Percentiles rank a stretch among this genome's conserved stretches.
Conservation (phyloP, 1,140 invertebrate species). For the Diuraphis noxia region DNA sequence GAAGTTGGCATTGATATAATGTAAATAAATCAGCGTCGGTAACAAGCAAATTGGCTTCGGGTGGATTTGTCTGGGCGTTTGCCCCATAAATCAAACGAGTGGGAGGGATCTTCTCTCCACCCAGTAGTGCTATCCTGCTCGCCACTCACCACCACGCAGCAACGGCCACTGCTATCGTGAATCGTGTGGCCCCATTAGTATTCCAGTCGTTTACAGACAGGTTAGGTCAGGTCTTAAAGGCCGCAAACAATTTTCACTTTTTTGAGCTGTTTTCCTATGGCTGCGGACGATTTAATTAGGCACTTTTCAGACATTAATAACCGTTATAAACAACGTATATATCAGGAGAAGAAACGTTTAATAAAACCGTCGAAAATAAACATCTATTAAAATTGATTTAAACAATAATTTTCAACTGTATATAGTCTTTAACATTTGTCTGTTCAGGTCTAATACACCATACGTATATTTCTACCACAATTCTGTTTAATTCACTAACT, state of each 20-base stretch:
- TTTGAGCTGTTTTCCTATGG: neutral
- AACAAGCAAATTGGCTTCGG: constrained; percentile 32
- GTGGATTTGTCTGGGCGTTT: constrained; percentile 14
- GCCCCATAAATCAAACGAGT: constrained; percentile 14
- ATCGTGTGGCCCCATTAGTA: neutral
- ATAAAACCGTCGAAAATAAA: neutral
- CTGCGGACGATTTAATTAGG: neutral
- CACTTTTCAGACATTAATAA: neutral
- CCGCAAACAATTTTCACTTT: constrained; percentile 25
- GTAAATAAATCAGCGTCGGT: constrained; percentile 51
- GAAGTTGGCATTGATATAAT: constrained; percentile 38
- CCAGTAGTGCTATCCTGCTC: neutral
- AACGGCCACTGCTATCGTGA: neutral
- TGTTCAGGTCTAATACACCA: too few species aligned
- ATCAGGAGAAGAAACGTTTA: neutral
- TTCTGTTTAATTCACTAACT: too few species aligned
- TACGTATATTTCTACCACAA: too few species aligned
- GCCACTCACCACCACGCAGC: neutral
- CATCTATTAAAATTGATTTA: neutral
- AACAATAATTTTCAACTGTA: neutral
- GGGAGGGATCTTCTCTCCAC: neutral
- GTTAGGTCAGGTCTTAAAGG: constrained; percentile 6
- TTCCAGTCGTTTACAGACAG: constrained; percentile 18
- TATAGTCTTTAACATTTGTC: too few species aligned
- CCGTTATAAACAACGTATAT: neutral